Base-by-base conservation (phyloP, 2,888 invertebrate genomes). In the Sthenelais limicola region DNA sequence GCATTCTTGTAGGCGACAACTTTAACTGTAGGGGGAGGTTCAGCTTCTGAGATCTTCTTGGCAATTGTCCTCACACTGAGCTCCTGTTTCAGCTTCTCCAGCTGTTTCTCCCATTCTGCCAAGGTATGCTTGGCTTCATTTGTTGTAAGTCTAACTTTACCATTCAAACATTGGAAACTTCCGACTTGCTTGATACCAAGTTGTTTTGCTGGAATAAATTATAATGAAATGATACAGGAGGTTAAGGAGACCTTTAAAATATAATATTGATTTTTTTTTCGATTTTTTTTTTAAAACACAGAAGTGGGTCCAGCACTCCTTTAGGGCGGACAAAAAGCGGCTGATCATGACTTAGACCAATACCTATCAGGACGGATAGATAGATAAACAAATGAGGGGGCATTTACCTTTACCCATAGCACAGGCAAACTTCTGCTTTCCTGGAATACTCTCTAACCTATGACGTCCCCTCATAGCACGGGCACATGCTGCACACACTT, bases 381-480 rank as follows among this genome's bases (percentile, higher is more conserved):
- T n/a, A n/a, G n/a, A n/a, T n/a, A n/a, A n/a, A n/a, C n/a, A n/a
- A n/a, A n/a, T n/a, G n/a, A n/a, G n/a, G n/a, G n/a, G n/a, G n/a
- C n/a, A n/a, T n/a, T n/a, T n/a, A n/a, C 87, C 85, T 80, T 81
- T 80, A 62, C 87, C 87, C 84, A 87, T 85, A 66, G 84, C 83
- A 79, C 87, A 87, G 58, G 83, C 79, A 76, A 87, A 88, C 58
- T 82, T 81, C 21, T 79, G 79, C 68, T 80, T 80, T 21, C 79
- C 77, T 24, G 80, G 78, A 15, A 88, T 75, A 38, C 81, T 79
- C 69, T 81, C 77, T 24, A 87, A 79, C 73, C 83, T 84, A 79
- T 82, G 83, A 33, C 85, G 79, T 24, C 87, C 87, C 38, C 87
- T 79, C 84, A 87, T 84, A 47, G 87, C 82, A 21, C 86, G 79